phyloP scores from a whole-genome alignment of 2,797 vertebrate genomes.

The Fratercula arctica region DNA sequence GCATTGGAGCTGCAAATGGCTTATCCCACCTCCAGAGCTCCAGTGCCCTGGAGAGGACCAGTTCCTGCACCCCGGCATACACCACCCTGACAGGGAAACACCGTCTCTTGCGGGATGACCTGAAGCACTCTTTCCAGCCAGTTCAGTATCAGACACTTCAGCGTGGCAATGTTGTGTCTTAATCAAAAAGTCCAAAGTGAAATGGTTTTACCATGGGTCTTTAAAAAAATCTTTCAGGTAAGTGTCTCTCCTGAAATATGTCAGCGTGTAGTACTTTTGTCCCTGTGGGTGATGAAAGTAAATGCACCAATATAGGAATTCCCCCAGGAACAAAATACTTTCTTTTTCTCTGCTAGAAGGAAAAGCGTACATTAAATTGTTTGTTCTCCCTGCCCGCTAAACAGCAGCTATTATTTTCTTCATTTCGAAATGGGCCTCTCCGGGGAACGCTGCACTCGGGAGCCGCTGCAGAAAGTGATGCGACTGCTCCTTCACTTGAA shows the following conservation, averaged over 20 bases:
- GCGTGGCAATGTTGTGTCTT: not conserved
- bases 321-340: fast-evolving
- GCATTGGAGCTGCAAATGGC: not conserved
- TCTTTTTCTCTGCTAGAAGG: not conserved
- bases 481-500: fast-evolving
- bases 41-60: fast-evolving
- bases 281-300: not conserved
- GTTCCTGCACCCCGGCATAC: fast-evolving
- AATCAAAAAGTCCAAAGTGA: not conserved
- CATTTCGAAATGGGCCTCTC: not conserved
- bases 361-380: not conserved
- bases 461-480: not conserved
- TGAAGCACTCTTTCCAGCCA: not conserved
- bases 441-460: not conserved
- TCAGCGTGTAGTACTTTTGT: not conserved
- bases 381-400: not conserved
- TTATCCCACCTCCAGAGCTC: not conserved
- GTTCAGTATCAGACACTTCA: not conserved
- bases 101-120: not conserved
- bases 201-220: not conserved
- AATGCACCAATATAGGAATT: not conserved
- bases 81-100: not conserved
- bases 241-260: not conserved
- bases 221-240: not conserved
- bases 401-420: not conserved